A percentile compares a stretch with the other conserved stretches of the same genome.
Conservation (phyloP, 2,113 vertebrate genomes). For the Motacilla alba region DNA sequence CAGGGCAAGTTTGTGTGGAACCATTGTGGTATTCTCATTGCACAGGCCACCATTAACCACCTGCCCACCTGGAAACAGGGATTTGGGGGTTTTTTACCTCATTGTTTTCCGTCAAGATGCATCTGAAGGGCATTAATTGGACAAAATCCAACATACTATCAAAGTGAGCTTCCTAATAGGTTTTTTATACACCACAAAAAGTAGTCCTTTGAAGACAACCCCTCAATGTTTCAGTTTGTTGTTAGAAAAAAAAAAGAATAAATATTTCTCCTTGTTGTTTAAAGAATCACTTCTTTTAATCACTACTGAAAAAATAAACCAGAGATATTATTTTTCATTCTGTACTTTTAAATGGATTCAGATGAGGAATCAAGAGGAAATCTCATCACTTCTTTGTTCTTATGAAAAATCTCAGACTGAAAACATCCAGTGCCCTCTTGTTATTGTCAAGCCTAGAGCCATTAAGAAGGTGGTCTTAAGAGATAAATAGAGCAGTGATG, state of each 20-base stretch:
- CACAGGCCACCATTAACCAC: rapidly evolving
- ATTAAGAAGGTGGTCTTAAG: constrained; percentile 46
- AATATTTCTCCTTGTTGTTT: background rate
- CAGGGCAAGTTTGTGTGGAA: background rate
- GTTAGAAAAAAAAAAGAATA: background rate
- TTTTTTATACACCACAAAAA: background rate
- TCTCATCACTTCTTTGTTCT: constrained; percentile 21
- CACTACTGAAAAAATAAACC: background rate
- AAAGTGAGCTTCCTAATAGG: background rate
- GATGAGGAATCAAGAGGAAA: constrained; percentile 19
- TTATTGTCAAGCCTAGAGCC: constrained; percentile 18
- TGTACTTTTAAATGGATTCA: constrained; percentile 4
- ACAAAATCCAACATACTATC: background rate
- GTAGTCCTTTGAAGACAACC: background rate
- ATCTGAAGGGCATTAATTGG: background rate
- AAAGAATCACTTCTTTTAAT: background rate
- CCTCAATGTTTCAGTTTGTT: background rate
- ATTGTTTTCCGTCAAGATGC: background rate
- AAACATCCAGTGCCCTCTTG: background rate
- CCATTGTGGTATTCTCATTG: background rate
- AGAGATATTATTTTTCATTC: background rate
- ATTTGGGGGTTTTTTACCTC: background rate
- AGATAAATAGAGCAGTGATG: constrained; percentile 44
- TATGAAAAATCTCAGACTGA: constrained; percentile 25
- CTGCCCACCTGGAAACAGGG: background rate